Base-by-base conservation (phyloP, 2,888 invertebrate genomes). In the Clusia tigrina region DNA sequence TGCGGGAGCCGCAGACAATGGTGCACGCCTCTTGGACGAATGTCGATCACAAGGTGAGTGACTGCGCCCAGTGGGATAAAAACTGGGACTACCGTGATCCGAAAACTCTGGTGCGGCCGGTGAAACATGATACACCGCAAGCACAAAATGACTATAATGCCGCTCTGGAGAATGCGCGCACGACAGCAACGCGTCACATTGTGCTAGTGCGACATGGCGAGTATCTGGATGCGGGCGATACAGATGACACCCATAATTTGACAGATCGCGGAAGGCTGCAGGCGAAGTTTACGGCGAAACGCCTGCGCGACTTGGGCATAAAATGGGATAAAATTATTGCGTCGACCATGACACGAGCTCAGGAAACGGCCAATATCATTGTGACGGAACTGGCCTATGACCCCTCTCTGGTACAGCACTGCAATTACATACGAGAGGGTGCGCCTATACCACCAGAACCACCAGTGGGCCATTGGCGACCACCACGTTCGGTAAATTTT, bases 371-470 rank as follows among this genome's bases (percentile, higher is more conserved):
- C 0, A 85, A 88, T 12, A 89, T 97, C 32, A 95, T 98, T 68
- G 86, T 90, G 25, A 87, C 90, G 72, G 87, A 88, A 74, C 85
- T 98, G 53, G 87, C 87, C 84, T 83, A 84, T 54, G 81, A 89
- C 54, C 78, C 86, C 2, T 85, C 89, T 0, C 86, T 87, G 60
- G 86, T 90, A 0, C 86, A 87, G 61, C 86, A 90, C 71, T 93
- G 93, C 78, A 87, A 89, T 72, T 84, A 94, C 71, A 84, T 99
- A 20, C 88, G 93, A 63, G 98, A 99, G 84, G 99, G 99, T 0
- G 94, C 96, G 0, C 98, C 98, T 0, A 90, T 96, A 70, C 92
- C 94, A 0, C 97, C 98, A 0, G 97, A 98, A 76, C 98, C 98
- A 0, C 93, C 95, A 0, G 86, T 92, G 0, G 91, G 92, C 0